A percentile compares a stretch with the other conserved stretches of the same genome.
These are phyloP conservation scores for Acromyrmex charruanus DNA, from an alignment of 1,140 invertebrate species.

Conservation along the genomic window DNA sequence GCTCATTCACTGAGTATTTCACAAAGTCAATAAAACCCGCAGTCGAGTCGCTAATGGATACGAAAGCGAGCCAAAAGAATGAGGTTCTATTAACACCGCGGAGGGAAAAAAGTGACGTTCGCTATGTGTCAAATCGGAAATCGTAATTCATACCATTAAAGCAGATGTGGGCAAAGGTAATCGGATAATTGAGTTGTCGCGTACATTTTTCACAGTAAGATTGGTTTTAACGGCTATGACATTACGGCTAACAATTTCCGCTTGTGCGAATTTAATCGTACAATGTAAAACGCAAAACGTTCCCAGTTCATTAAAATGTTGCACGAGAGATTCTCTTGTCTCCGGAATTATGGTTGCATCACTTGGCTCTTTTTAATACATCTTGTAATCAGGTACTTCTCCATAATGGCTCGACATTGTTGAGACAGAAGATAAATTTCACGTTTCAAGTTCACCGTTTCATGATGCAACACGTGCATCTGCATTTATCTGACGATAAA, in stretches of 20 bases:
- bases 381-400: background rate
- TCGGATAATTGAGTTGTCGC: conserved; percentile 42
- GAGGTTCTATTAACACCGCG: conserved; percentile 39
- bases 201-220: conserved; percentile 2
- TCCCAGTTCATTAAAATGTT: background rate
- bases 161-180: background rate
- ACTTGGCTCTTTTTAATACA: background rate
- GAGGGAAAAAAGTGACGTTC: background rate
- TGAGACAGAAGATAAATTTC: background rate
- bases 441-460: background rate
- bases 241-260: conserved; percentile 23
- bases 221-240: background rate
- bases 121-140: conserved; percentile 12
- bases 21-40: conserved; percentile 28
- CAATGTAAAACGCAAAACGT: background rate
- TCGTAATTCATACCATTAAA: conserved; percentile 7
- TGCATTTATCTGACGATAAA: conserved; percentile 21
- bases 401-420: background rate
- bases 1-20: conserved; percentile 55
- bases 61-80: conserved; percentile 45
- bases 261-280: background rate
- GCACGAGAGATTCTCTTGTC: background rate
- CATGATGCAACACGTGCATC: conserved; percentile 41
- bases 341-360: background rate
- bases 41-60: conserved; percentile 31